A percentile compares a stretch with the other conserved stretches of the same genome.
phyloP scores from a whole-genome alignment of 2,888 invertebrate genomes.

The Caradrina clavipalpis region DNA sequence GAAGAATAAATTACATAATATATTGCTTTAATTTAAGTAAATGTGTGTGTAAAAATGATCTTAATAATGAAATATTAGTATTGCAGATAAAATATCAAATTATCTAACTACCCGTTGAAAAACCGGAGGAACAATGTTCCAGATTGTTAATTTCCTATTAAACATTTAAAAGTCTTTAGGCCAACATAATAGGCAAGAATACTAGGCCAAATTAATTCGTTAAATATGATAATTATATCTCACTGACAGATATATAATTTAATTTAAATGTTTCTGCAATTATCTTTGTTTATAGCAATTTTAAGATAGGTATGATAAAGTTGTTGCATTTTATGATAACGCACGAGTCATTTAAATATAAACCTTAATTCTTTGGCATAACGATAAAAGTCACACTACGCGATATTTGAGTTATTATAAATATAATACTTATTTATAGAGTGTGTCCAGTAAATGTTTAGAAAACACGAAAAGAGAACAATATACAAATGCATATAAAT shows the following conservation, averaged over 20 bases:
- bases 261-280: constrained; percentile 4
- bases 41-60: constrained; percentile 5
- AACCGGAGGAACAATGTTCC: background rate
- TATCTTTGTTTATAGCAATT: constrained; percentile 15
- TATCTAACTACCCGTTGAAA: constrained; percentile 23
- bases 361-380: background rate
- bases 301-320: background rate
- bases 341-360: background rate
- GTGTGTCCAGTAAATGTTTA: no score
- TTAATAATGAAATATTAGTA: constrained; percentile 4
- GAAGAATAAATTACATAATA: constrained; percentile 22
- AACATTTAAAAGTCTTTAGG: background rate
- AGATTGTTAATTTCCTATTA: background rate
- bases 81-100: background rate
- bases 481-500: no score
- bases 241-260: background rate
- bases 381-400: background rate
- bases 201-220: constrained; percentile 33
- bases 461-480: no score
- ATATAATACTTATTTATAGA: no score
- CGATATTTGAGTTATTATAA: background rate
- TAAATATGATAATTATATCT: constrained; percentile 4
- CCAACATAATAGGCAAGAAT: constrained; percentile 36
- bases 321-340: background rate
- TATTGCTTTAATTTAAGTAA: background rate